Evolutionary conservation across 64 coral and sea anemone genomes (phyloP), one percentile per base, ranked within the genome.

Genomic region (Dendronephthya gigantea): DNA sequence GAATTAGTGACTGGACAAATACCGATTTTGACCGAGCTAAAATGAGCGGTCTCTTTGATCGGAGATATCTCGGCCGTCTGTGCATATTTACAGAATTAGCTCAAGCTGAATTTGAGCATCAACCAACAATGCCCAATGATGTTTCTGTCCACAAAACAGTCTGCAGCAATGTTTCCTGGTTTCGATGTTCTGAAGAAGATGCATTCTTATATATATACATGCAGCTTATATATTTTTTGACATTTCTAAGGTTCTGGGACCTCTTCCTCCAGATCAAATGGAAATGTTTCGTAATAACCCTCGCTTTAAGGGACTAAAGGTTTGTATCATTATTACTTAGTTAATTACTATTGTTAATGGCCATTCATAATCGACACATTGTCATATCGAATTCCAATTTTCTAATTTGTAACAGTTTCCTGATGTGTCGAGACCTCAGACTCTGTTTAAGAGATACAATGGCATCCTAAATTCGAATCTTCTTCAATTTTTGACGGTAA

Each of bases 281-380:
- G 91, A 97, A 34, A 97, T 97, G 94, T 97, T 97, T 83, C 74
- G 93, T 22, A 90, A 72, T 39, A 97, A 97, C 55, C 94, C 94
- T 49, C 90, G 94, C 43, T 97, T 97, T 84, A 85, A 86, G 39
- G 94, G 94, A 40, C 90, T 96, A 14, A 96, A 96, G 94, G 94
- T 96, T 48, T 12, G 50, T 30, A 0, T 9, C 8, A 0, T 28
- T 23, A 11, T 84, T n/a, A n/a, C n/a, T n/a, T n/a, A n/a, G n/a
- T n/a, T n/a, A n/a, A n/a, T n/a, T n/a, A n/a, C n/a, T n/a, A n/a
- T n/a, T n/a, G n/a, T n/a, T n/a, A n/a, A n/a, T n/a, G n/a, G n/a
- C n/a, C n/a, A n/a, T n/a, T n/a, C n/a, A n/a, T n/a, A n/a, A n/a
- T n/a, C n/a, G n/a, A n/a, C n/a, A n/a, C n/a, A n/a, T n/a, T n/a